Percentiles rank a stretch among this genome's conserved stretches.
These are phyloP conservation scores for Heterodera schachtii DNA, from an alignment of 1,140 invertebrate genomes.

Conservation along the genomic window DNA sequence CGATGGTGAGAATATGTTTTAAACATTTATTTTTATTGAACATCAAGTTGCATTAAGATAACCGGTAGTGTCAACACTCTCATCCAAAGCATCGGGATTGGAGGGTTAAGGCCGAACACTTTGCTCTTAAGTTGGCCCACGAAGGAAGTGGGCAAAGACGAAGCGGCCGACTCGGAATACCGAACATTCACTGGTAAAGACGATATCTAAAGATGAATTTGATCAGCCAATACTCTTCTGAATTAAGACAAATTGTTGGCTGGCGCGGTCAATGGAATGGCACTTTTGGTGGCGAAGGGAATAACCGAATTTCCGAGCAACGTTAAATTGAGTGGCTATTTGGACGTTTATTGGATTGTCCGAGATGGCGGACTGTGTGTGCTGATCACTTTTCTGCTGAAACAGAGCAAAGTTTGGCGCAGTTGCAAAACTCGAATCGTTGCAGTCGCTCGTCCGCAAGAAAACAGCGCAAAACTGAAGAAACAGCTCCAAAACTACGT, in stretches of 20 bases:
- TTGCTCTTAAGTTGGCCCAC: conserved; percentile 97
- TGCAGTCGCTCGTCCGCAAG: conserved; percentile 96
- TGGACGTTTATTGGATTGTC: conserved; percentile 56
- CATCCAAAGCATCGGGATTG: conserved; percentile 82
- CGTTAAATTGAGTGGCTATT: conserved; percentile 54
- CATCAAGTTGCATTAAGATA: conserved; percentile 75
- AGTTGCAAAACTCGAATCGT: conserved; percentile 97
- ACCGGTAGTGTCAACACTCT: conserved; percentile 75
- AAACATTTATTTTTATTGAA: conserved; percentile 69
- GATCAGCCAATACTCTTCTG: background rate
- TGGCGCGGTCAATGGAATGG: conserved; percentile 61
- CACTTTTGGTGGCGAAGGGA: conserved; percentile 61
- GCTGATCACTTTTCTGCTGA: conserved; percentile 91
- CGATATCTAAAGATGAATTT: conserved; percentile 3
- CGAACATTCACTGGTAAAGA: conserved; percentile 55
- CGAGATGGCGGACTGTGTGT: conserved; percentile 81
- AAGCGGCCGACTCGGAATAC: conserved; percentile 53
- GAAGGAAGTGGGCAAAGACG: conserved; percentile 72
- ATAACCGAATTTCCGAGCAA: conserved; percentile 58
- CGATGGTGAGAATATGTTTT: too few relatives aligned
- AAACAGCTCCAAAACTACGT: conserved; percentile 95
- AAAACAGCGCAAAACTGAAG: conserved; percentile 99
- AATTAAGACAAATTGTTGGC: conserved; percentile 53
- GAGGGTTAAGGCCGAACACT: conserved; percentile 96
- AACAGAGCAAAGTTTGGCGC: conserved; percentile 88